phyloP scores from a whole-genome alignment of 2,113 vertebrate species.

The Neogale vison region DNA sequence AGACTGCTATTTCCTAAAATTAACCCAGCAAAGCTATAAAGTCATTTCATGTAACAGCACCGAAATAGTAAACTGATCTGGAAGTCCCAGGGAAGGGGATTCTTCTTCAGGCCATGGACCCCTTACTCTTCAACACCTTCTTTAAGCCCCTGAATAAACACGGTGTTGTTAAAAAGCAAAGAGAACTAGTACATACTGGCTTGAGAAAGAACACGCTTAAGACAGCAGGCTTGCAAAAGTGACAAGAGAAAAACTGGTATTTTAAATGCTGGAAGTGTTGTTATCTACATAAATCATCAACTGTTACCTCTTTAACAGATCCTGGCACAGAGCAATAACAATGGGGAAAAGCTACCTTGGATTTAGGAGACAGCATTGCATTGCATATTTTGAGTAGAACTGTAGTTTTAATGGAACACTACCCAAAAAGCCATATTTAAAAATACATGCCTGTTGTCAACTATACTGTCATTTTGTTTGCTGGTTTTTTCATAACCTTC shows the following conservation, averaged over 20 bases:
- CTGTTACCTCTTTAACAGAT: neutral
- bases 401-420: neutral
- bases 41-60: neutral
- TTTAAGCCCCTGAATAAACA: neutral
- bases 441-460: neutral
- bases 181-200: neutral
- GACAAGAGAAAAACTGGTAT: neutral
- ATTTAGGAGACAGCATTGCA: neutral
- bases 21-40: neutral
- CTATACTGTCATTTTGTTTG: neutral
- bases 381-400: neutral
- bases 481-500: slow-evolving; percentile 26
- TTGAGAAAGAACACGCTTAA: neutral
- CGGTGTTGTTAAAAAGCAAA: neutral
- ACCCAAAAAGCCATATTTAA: neutral
- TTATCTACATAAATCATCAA: neutral
- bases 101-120: neutral
- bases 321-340: neutral
- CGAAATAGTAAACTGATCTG: neutral
- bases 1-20: neutral
- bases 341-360: neutral
- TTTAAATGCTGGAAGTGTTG: neutral
- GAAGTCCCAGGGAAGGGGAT: neutral
- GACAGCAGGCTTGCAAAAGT: neutral
- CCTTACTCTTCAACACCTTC: neutral